Evolutionary conservation across 2,888 invertebrate species (phyloP), one percentile per base, ranked within the genome.

Genomic region (Nysson spinosus): DNA sequence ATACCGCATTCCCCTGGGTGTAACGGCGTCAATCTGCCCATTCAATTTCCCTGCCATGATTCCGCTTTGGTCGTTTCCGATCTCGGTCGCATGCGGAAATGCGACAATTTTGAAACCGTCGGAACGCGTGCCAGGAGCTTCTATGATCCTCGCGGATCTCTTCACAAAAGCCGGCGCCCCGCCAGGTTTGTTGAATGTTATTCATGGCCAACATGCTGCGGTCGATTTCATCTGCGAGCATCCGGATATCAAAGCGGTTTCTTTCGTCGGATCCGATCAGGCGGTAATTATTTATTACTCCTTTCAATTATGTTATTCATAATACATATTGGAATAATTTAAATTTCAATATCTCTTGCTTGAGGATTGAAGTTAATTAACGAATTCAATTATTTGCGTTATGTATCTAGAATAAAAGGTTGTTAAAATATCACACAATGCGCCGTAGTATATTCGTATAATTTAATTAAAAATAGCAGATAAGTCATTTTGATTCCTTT

Each of bases 41-140:
- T 99, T 99, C 88, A 99, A 99, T 88, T 99, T 99, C 88, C 99
- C 99, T 0, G 99, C 99, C 22, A 99, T 99, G 99, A 98, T 99
- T 77, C 99, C 99, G 0, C 90, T 99, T 3, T 99, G 99, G 99
- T 95, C 95, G 91, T 94, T 94, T 91, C 95, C 95, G 0, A 89
- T 95, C 42, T 92, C 95, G 11, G 89, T 95, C 30, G 93, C 96
- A 4, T 96, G 97, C 50, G 99, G 99, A 40, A 99, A 99, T 88
- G 96, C 99, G 0, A 94, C 95, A 88, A 89, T 99, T 51, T 89
- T 99, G 81, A 99, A 95, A 89, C 99, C 99, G 0, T 99, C 98
- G 0, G 99, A 99, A 87, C 92, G 98, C 80, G 99, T 98, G 80
- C 99, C 99, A 3, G 98, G 99, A 0, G 97, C 98, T 4, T 95